Percentiles rank a stretch among this genome's conserved stretches.
These are phyloP conservation scores for Epinephelus cyanopodus DNA, from an alignment of 2,113 vertebrate species.

Conservation along the genomic window DNA sequence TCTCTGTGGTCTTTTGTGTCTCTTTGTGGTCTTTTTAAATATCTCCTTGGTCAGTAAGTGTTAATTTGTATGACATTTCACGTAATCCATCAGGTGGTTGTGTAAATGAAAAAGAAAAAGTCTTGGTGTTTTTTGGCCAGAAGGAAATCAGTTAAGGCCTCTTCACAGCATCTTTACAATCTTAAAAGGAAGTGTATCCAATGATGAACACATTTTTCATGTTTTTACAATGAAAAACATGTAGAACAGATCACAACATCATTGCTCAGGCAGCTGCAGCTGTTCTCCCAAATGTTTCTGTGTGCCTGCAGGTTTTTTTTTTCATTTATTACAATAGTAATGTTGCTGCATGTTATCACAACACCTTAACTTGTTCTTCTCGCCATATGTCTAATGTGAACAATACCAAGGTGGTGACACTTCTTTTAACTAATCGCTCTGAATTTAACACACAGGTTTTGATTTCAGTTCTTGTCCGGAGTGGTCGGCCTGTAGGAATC, in stretches of 20 bases:
- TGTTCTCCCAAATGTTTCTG: not conserved
- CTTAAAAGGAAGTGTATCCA: not conserved
- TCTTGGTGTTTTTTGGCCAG: no score
- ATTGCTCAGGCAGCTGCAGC: constrained; percentile 15
- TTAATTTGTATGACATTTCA: no score
- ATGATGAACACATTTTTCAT: not conserved
- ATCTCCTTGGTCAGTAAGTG: no score
- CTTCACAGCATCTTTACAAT: not conserved
- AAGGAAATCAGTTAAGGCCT: no score
- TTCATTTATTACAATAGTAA: not conserved
- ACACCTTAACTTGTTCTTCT: not conserved
- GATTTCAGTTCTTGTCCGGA: constrained; percentile 82
- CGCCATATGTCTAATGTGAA: not conserved
- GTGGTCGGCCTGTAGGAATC: constrained; percentile 80
- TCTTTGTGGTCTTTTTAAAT: no score
- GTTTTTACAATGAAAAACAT: not conserved
- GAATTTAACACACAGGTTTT: constrained; percentile 74
- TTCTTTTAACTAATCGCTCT: constrained; percentile 13
- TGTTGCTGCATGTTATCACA: no score
- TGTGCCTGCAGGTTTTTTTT: not conserved
- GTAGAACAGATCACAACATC: not conserved
- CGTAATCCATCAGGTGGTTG: not conserved
- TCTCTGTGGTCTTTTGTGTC: no score
- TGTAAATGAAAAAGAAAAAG: not conserved
- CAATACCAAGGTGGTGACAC: not conserved